Evolutionary conservation across 2,888 invertebrate genomes (phyloP), one percentile per base, ranked within the genome.

Genomic region (Scaptomyza tumidula): DNA sequence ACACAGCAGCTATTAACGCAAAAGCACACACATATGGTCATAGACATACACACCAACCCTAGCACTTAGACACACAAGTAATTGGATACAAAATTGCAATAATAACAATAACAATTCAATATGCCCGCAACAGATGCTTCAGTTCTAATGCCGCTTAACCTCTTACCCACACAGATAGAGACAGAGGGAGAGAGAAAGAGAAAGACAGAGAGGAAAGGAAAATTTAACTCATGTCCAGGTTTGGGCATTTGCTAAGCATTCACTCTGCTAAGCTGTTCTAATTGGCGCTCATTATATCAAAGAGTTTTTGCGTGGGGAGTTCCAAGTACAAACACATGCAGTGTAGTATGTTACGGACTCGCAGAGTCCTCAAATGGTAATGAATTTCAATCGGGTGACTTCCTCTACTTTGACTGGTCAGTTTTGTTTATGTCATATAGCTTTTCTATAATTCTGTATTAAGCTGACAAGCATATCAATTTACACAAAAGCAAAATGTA

Each of bases 41-140:
- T 24, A 37, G 11, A n/a, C 45, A 37, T 49, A 69, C 35, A 35
- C 10, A 33, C 43, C 67, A 58, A 55, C 58, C 53, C 56, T 35
- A 56, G 41, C 63, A 66, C 70, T 60, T 68, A 74, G 61, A 71
- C 76, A 78, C 63, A 67, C 88, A 78, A 77, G 85, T 77, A 84
- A 84, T 83, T 83, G 86, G 83, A 78, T 73, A 88, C 85, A 88
- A 78, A 88, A 84, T 86, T 83, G 88, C 85, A 88, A 84, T 86
- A 71, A 85, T 85, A 88, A 85, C 86, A 86, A 88, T 88, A 85
- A 85, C 86, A 80, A 85, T 85, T 85, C 84, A 86, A 85, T 85
- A 78, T 88, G 86, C 72, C 81, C 66, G 62, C 84, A 84, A 88
- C 83, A 84, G 88, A 80, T 84, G 83, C 77, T 82, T 43, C 43